Base-by-base conservation (phyloP, 2,797 vertebrate species). In the Alauda arvensis region DNA sequence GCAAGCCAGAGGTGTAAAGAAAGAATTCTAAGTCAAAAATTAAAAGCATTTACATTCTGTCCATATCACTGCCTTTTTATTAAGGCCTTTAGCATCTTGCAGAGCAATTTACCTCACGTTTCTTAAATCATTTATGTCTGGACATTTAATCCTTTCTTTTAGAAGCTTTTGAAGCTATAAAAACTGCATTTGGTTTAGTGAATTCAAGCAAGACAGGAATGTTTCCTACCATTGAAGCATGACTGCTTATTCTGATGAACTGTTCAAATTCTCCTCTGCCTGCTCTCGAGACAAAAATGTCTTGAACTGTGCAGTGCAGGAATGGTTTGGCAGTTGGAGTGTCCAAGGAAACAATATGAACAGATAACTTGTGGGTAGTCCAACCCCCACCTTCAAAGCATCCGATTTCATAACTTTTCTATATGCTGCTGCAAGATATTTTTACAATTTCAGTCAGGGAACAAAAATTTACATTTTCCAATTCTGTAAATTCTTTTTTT, bases 401-500 rank as follows among this genome's bases (percentile, higher is more conserved):
- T 63, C 40, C n/a, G 8, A 82, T 88, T 84, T 92, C 37, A 18
- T 81, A 86, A n/a, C 25, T 84, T 78, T 80, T 66, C 37, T 90
- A 15, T 71, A 45, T 75, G 51, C 61, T 83, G 51, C 84, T 89
- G 33, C 53, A 74, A 3, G 57, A 93, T 81, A 49, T 65, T 48
- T 71, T 90, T 88, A 81, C 42, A 77, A 31, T 80, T 94, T 79
- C 53, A 90, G 63, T 57, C 26, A 74, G 42, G 39, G 51, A 88
- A 82, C 40, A 80, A 79, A 88, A 79, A 66, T 77, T 70, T 84
- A 59, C 70, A 46, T 89, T 90, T 89, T 69, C 40, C 37, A 84
- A 48, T 81, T 91, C n/a, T 76, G 42, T 74, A 21, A 1, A 13
- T 8, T 48, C 40, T 80, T 59, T 62, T 59, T 69, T 79, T 33